Evolutionary conservation across 2,797 vertebrate species (phyloP), one percentile per base, ranked within the genome.

Genomic region (Aphelocoma californica): DNA sequence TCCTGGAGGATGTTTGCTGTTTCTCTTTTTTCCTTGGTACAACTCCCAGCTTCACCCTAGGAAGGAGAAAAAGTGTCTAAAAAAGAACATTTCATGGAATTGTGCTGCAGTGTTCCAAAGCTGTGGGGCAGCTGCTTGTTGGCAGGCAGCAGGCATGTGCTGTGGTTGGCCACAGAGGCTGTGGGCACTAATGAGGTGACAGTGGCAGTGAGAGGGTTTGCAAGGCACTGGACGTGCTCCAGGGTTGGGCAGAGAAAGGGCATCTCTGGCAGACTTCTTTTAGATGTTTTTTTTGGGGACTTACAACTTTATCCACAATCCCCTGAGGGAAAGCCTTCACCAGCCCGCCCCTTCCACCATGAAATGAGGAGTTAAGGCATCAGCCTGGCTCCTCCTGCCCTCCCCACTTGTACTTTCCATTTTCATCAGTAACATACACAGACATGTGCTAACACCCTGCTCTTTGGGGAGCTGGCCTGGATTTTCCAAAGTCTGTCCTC

Each of bases 401-500:
- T 90, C n/a, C 36, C 45, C 2, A 0, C 28, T 73, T n/a, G 2
- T 65, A 67, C 44, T 92, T 95, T 85, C 81, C 42, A 23, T 92
- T 95, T 94, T 78, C 69, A 86, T 71, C 87, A 60, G 57, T 65
- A 50, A 64, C 23, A 26, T 12, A 14, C 12, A 48, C 19, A 87
- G 64, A 38, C 72, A 73, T 21, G 56, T 89, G 92, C 71, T 77
- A 89, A 92, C 66, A 87, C 64, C 64, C 60, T 66, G 48, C 9
- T 67, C 84, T 85, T 28, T 42, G 26, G 42, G 71, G 67, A 92
- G 36, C 78, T 88, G 56, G 56, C 45, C 66, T 31, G n/a, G 42
- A 40, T 93, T 92, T 95, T 86, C 71, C 84, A 23, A 80, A 86
- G 18, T 47, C 36, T 77, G 42, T 87, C 75, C 72, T 93, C 79